phyloP scores from a whole-genome alignment of 2,113 vertebrate genomes.

The Neomonachus schauinslandi region DNA sequence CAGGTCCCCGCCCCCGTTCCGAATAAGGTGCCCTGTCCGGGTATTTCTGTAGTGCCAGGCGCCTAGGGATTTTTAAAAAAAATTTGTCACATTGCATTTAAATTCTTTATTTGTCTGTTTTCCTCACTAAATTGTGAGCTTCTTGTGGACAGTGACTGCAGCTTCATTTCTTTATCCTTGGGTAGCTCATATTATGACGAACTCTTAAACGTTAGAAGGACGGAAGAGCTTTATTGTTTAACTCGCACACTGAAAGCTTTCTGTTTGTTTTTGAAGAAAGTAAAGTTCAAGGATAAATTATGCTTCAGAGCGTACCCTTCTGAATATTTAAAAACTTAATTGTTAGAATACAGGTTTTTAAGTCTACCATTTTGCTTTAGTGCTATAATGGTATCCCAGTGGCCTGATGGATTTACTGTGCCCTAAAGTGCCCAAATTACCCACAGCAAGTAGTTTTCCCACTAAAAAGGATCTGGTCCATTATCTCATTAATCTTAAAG shows the following conservation, averaged over 20 bases:
- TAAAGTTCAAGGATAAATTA: conserved; percentile 1
- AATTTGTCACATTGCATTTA: neutral
- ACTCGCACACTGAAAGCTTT: neutral
- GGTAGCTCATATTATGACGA: neutral
- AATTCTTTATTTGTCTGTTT: neutral
- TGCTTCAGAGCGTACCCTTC: neutral
- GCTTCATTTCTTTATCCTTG: neutral
- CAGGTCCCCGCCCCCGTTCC: fast-evolving
- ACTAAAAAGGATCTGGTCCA: neutral
- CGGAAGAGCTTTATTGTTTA: neutral
- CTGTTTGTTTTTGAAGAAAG: neutral
- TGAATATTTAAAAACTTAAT: conserved; percentile 37
- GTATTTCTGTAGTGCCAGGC: neutral
- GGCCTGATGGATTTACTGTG: neutral
- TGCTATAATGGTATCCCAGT: neutral
- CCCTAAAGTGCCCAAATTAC: neutral
- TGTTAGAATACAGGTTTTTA: neutral
- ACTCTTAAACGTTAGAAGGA: neutral
- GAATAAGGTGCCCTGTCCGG: fast-evolving
- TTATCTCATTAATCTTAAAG: conserved; percentile 78
- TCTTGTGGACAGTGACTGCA: neutral
- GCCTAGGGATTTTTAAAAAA: neutral
- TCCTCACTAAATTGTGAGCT: neutral
- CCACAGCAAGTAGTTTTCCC: conserved; percentile 18
- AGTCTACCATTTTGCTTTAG: neutral